Evolutionary conservation across 2,888 invertebrate genomes (phyloP).

Genomic region (Netelia virgata): DNA sequence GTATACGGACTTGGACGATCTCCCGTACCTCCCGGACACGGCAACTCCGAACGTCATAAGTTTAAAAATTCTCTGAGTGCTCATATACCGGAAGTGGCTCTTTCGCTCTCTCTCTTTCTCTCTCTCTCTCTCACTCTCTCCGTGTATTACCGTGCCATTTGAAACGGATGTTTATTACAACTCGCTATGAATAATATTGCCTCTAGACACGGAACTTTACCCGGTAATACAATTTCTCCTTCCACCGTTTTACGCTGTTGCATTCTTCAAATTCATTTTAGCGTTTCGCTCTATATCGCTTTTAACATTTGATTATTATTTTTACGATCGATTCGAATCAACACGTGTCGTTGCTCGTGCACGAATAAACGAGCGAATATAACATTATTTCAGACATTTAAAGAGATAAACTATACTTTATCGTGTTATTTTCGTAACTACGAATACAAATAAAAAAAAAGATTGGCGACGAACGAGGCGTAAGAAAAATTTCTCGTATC

Average conservation of each 20-base stretch:
- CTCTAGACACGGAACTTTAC: background rate
- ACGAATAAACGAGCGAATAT: background rate
- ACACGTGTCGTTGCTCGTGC: background rate
- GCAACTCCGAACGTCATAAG: slow-evolving; percentile 30
- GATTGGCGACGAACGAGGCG: too few species aligned
- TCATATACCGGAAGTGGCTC: slow-evolving; percentile 50
- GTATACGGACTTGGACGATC: slow-evolving; percentile 16
- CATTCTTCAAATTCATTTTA: background rate
- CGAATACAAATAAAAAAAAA: background rate
- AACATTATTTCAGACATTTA: background rate
- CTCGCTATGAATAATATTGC: slow-evolving; percentile 41
- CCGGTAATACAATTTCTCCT: background rate
- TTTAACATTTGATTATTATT: background rate
- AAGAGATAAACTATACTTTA: background rate
- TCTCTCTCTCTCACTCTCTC: too few species aligned
- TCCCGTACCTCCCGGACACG: too few species aligned
- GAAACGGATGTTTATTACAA: slow-evolving; percentile 22
- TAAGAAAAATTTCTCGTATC: background rate
- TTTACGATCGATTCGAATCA: background rate
- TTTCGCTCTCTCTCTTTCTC: background rate
- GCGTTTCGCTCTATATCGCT: too few species aligned
- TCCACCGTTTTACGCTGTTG: background rate
- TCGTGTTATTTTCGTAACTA: background rate
- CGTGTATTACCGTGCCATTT: slow-evolving; percentile 1
- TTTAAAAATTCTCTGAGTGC: slow-evolving; percentile 48